Evolutionary conservation across 2,888 invertebrate genomes (phyloP).

Genomic region (Scrobipalpa atriplicella): DNA sequence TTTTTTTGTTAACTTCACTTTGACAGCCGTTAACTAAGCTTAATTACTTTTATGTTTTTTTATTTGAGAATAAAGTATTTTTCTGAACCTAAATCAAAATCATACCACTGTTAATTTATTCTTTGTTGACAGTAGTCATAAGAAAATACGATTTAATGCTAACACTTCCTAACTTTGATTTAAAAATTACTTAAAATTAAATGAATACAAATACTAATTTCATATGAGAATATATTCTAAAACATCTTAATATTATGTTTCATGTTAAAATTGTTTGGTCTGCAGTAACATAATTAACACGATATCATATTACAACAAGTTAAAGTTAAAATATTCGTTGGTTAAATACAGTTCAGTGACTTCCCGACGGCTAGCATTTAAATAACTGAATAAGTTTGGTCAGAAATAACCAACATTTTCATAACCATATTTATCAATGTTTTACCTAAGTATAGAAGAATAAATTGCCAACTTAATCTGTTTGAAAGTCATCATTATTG

Average conservation of each 20-base stretch:
- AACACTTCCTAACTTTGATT: neutral
- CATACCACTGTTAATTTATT: too few species aligned
- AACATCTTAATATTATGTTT: constrained; percentile 20
- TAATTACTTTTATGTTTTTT: too few species aligned
- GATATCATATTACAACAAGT: constrained; percentile 31
- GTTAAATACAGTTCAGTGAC: constrained; percentile 50
- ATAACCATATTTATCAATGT: too few species aligned
- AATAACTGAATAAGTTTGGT: constrained; percentile 27
- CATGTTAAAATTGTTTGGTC: constrained; percentile 26
- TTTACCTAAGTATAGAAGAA: too few species aligned
- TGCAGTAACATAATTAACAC: constrained; percentile 28
- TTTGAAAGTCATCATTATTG: too few species aligned
- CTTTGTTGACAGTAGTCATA: too few species aligned
- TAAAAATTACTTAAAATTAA: neutral
- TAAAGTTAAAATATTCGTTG: constrained; percentile 30
- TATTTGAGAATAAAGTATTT: too few species aligned
- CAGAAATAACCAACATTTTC: constrained; percentile 32
- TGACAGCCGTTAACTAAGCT: too few species aligned
- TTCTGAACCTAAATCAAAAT: too few species aligned
- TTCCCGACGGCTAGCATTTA: constrained; percentile 30
- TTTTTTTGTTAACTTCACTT: too few species aligned
- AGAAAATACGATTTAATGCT: neutral
- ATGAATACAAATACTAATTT: constrained; percentile 1
- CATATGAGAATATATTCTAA: neutral
- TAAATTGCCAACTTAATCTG: too few species aligned